These are phyloP conservation scores for Zygogramma bicolorata DNA, from an alignment of 2,888 invertebrate genomes.

Conservation along the genomic window DNA sequence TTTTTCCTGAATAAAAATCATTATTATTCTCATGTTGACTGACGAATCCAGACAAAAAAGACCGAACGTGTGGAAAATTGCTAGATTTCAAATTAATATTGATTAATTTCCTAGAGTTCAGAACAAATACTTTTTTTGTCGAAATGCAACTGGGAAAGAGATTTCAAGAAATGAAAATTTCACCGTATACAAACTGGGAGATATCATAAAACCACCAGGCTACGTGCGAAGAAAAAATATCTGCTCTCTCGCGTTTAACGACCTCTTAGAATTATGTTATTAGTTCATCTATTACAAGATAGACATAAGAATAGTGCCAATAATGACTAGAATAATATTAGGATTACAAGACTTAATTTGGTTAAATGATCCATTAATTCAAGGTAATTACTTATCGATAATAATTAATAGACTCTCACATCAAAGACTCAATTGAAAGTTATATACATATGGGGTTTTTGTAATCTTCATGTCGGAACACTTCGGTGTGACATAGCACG, in stretches of 20 bases:
- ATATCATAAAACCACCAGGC: too few species aligned
- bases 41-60: too few species aligned
- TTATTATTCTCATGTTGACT: too few species aligned
- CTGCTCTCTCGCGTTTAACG: not conserved
- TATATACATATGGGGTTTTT: not conserved
- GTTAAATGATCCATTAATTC: not conserved
- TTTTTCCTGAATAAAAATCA: too few species aligned
- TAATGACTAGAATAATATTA: constrained; percentile 1
- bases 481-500: not conserved
- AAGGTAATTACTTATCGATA: not conserved
- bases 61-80: too few species aligned
- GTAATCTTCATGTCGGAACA: not conserved
- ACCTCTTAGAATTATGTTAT: constrained; percentile 3
- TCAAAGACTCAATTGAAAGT: not conserved
- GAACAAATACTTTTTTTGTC: too few species aligned
- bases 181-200: too few species aligned
- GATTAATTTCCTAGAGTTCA: too few species aligned
- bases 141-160: too few species aligned
- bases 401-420: not conserved
- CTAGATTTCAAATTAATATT: too few species aligned
- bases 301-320: not conserved
- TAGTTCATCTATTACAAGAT: not conserved
- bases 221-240: not conserved
- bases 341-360: not conserved
- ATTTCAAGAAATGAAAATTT: too few species aligned